Conservation (phyloP, 92 coral and sea anemone species). For the Bergia puertoricense region DNA sequence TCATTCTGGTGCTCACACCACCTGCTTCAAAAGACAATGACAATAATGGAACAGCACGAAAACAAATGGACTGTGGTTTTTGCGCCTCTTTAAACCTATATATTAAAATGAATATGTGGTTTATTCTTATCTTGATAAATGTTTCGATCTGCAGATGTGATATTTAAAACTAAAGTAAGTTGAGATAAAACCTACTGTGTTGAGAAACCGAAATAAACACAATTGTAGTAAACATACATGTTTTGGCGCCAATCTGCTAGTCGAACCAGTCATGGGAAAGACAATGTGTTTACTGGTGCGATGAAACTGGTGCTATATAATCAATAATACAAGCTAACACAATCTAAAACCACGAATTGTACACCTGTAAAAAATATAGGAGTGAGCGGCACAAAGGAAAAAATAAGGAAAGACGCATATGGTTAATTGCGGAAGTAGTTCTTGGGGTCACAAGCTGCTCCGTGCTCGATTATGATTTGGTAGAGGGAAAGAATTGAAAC, state of each 20-base stretch:
- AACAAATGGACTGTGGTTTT: conserved; percentile 6
- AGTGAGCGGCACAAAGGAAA: too few species aligned
- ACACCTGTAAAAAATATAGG: too few species aligned
- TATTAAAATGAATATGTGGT: not conserved
- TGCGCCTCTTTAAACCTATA: not conserved
- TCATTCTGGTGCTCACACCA: conserved; percentile 7
- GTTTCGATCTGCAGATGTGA: not conserved
- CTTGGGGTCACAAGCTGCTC: too few species aligned
- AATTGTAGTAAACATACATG: too few species aligned
- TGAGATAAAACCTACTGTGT: not conserved
- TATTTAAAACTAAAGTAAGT: not conserved
- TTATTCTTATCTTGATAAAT: not conserved
- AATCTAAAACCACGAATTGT: too few species aligned
- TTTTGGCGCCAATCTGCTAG: too few species aligned
- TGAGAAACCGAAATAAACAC: too few species aligned
- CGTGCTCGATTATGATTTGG: too few species aligned
- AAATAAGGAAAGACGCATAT: too few species aligned
- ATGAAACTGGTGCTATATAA: not conserved
- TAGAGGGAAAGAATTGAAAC: too few species aligned
- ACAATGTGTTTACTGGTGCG: conserved; percentile 5
- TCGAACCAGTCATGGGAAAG: not conserved
- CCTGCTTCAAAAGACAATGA: conserved; percentile 7
- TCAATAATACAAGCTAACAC: too few species aligned
- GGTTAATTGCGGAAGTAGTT: too few species aligned
- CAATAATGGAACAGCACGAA: not conserved